Conservation (phyloP, 2,797 vertebrate genomes). For the Nannoperca obscura region DNA sequence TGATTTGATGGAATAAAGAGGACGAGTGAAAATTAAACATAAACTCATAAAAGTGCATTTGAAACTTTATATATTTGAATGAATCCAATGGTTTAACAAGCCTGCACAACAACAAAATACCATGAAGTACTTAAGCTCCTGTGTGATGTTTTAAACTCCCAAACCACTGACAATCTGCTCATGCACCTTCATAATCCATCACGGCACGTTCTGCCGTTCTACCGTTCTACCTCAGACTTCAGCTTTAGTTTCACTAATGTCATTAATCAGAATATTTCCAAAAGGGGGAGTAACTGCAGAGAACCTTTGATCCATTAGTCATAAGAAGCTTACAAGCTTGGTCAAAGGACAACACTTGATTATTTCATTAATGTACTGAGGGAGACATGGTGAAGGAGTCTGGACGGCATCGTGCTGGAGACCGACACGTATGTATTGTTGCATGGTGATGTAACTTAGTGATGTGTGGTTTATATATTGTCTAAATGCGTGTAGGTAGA, state of each 20-base stretch:
- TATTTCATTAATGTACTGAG: conserved; percentile 62
- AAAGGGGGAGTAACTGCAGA: conserved; percentile 42
- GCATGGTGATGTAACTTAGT: background rate
- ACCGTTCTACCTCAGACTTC: background rate
- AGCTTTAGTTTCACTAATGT: background rate
- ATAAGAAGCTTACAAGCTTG: conserved; percentile 76
- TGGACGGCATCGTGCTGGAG: background rate
- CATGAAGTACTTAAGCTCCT: background rate
- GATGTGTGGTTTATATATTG: background rate
- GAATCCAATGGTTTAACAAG: background rate
- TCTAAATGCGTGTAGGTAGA: background rate
- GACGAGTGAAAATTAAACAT: background rate
- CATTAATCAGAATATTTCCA: conserved; percentile 23
- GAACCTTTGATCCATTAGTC: conserved; percentile 69
- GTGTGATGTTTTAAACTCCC: background rate
- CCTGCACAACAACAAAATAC: background rate
- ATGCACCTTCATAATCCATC: background rate
- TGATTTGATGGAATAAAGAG: background rate
- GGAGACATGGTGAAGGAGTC: conserved; percentile 46
- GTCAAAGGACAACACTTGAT: conserved; percentile 58
- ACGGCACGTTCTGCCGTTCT: background rate
- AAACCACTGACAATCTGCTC: background rate
- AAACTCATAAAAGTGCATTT: background rate
- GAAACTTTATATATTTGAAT: background rate
- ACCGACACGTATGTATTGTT: conserved; percentile 30